phyloP scores from a whole-genome alignment of 2,113 vertebrate genomes.

The Rattus rattus region DNA sequence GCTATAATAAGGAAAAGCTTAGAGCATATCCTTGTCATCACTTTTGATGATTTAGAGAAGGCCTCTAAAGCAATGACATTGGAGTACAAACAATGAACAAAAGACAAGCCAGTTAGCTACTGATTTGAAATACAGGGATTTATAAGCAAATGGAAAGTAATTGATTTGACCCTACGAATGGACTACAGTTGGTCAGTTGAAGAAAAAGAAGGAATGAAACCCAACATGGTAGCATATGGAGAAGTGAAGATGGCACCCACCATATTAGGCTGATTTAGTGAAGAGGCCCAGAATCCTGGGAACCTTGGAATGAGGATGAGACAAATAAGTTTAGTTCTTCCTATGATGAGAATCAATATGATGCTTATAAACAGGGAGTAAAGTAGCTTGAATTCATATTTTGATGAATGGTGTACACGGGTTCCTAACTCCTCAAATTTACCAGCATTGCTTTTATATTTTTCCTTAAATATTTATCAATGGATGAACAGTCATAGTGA shows the following conservation, averaged over 20 bases:
- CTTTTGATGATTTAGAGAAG: constrained; percentile 4
- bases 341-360: not conserved
- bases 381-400: not conserved
- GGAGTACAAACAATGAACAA: constrained; percentile 11
- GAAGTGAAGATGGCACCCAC: not conserved
- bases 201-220: not conserved
- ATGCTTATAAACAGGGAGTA: not conserved
- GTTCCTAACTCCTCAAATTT: not conserved
- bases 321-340: not conserved
- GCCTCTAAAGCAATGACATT: not conserved
- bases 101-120: not conserved
- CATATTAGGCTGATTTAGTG: not conserved
- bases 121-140: not conserved
- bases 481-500: not conserved
- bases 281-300: not conserved
- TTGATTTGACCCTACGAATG: not conserved
- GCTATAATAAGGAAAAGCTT: not conserved
- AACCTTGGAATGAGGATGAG: not conserved
- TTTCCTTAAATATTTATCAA: not conserved
- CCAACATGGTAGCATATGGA: not conserved
- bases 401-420: not conserved
- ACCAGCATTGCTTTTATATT: not conserved
- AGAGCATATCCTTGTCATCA: not conserved
- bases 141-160: not conserved
- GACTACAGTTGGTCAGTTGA: not conserved